Evolutionary conservation across 1,140 invertebrate genomes (phyloP), one percentile per base, ranked within the genome.

Genomic region (Limonius californicus): DNA sequence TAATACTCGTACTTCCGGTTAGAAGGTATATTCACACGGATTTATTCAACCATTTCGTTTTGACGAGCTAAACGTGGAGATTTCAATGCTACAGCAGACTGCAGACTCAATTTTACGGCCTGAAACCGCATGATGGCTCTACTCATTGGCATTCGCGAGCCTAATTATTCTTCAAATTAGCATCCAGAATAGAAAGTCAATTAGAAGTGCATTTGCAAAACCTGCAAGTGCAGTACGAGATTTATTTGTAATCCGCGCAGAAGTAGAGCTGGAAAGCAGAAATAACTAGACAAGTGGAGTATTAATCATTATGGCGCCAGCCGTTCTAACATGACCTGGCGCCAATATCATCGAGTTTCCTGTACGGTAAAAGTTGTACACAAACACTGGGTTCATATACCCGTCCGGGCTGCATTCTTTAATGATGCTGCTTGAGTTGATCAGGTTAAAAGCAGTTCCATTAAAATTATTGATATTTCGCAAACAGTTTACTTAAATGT

Each of bases 281-380:
- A 39, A 39, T 39, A 39, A 39, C 35, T 39, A 39, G n/a, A 14
- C 23, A 27, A 27, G 23, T 27, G n/a, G 35, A 39, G 8, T 9
- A 39, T 39, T 39, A 39, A 39, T 39, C 35, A 39, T 39, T 39
- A 39, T 19, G 42, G 42, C 45, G 16, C 16, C 45, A 39, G n/a
- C 8, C 35, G n/a, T 39, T 39, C 35, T 39, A 39, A 39, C 8
- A 50, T 50, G 45, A 50, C 45, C 45, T 50, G 45, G 20, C 45
- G 45, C 45, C 45, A 50, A n/a, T 50, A 50, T 39, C 35, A 18
- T 50, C 20, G 7, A 50, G 14, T 7, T 50, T 50, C 45, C 45
- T 50, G 9, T 50, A 50, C 15, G 45, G 45, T 50, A 50, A 50
- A 50, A 50, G 45, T 50, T 50, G 45, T 50, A 39, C 35, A 39